phyloP scores from a whole-genome alignment of 2,888 invertebrate species.

The Drosophila prostipennis region DNA sequence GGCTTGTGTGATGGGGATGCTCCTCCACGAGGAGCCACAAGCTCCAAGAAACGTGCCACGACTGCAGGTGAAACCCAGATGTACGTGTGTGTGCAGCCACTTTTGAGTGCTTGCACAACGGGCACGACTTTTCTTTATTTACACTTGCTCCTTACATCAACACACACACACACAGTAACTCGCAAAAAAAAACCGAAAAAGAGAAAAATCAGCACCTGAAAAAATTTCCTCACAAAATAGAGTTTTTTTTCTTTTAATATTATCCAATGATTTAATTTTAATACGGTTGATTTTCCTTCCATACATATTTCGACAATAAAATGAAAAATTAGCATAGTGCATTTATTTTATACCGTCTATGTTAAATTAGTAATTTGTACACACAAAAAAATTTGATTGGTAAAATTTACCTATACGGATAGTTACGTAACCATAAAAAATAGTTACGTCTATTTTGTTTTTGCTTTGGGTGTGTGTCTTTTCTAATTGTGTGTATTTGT shows the following conservation, averaged over 20 bases:
- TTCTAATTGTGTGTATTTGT: no score
- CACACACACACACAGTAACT: conserved; percentile 12
- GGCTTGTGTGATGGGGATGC: background rate
- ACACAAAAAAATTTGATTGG: no score
- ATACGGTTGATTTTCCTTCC: background rate
- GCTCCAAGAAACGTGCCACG: conserved; percentile 28
- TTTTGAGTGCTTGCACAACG: conserved; percentile 64
- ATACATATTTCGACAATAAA: background rate
- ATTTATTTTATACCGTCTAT: no score
- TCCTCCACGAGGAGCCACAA: background rate
- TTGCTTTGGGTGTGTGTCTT: no score
- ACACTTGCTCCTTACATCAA: conserved; percentile 58
- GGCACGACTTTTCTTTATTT: conserved; percentile 62
- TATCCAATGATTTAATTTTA: no score
- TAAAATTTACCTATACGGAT: no score
- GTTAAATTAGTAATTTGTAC: no score
- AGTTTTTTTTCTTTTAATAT: no score
- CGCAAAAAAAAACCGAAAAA: conserved; percentile 7
- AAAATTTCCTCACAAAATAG: background rate
- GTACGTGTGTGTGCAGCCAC: conserved; percentile 45
- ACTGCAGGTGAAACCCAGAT: conserved; percentile 25
- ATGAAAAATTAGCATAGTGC: no score
- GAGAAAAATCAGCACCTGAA: conserved; percentile 1
- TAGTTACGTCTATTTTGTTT: no score
- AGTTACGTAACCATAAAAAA: no score